phyloP scores from a whole-genome alignment of 64 coral and sea anemone species.

The Montipora efflorescens region DNA sequence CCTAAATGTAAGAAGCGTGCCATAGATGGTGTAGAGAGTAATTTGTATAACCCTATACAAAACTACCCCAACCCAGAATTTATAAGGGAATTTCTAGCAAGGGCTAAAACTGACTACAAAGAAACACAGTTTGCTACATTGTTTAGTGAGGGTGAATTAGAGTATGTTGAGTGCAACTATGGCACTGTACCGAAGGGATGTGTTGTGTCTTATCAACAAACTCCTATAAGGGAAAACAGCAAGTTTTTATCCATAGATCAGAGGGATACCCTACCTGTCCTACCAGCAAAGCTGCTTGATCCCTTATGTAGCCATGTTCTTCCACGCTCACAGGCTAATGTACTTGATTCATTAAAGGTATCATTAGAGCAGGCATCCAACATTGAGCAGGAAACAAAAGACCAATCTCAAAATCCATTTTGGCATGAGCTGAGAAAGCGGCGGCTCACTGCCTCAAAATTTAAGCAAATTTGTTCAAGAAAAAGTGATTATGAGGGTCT shows the following conservation, averaged over 20 bases:
- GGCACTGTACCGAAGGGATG: conserved; percentile 38
- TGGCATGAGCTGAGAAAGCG: conserved; percentile 60
- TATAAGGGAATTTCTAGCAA: conserved; percentile 46
- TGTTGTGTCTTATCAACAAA: conserved; percentile 66
- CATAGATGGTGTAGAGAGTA: conserved; percentile 59
- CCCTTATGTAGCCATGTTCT: not conserved
- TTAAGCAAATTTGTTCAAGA: conserved; percentile 37
- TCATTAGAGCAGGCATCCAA: not conserved
- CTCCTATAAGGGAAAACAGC: conserved; percentile 24
- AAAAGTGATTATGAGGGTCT: conserved; percentile 31
- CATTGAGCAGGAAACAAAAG: not conserved
- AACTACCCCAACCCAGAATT: conserved; percentile 31
- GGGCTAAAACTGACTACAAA: conserved; percentile 2
- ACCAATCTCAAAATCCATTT: conserved; percentile 48
- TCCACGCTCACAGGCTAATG: not conserved
- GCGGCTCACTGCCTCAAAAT: conserved; percentile 61
- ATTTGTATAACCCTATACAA: conserved; percentile 46
- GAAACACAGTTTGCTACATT: conserved; percentile 54
- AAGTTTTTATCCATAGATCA: conserved; percentile 39
- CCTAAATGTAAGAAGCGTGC: conserved; percentile 14
- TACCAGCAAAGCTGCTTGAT: conserved; percentile 15
- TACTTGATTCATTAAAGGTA: not conserved
- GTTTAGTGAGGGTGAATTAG: conserved; percentile 27
- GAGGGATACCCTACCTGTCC: not conserved
- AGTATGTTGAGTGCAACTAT: conserved; percentile 66